Base-by-base conservation (phyloP, 1,140 invertebrate genomes). In the Anagrus nilaparvatae region DNA sequence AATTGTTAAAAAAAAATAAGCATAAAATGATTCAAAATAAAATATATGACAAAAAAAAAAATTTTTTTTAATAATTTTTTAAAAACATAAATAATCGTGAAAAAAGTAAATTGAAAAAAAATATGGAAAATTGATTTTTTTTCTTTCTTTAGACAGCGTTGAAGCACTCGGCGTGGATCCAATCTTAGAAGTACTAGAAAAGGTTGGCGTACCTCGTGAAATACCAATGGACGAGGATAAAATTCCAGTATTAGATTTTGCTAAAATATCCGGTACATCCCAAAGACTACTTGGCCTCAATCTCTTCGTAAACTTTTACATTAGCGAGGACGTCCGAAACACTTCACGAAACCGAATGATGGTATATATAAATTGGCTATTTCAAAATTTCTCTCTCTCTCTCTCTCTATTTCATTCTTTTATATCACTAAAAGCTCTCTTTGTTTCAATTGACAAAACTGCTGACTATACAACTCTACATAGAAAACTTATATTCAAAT, bases 261-360 rank as follows among this genome's bases (percentile, higher is more conserved):
- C 74, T 29, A 56, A 52, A 30, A 55, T 71, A 4, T 58, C 72
- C 1, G 77, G 75, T 0, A 54, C 49, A 3, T 65, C 63, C 13
- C 65, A 75, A n/a, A 55, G 77, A 31, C 46, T 61, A 24, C 53
- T 79, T 13, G 77, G 76, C 1, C 62, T 78, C 24, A 74, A 71
- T 50, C 63, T 77, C n/a, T 58, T 81, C 8, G 47, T 79, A 9
- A 76, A 76, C 48, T 71, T 79, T 45, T 77, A 76, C 52, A 73
- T 81, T 4, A 72, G 71, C 38, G 77, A 79, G 53, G 77, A 81
- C 45, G 68, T 79, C 9, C 65, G 75, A 48, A 74, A 81, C 48
- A 79, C 76, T 9, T 73, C 75, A 43, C 60, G 64, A 38, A 78
- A 79, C 45, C 60, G 75, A 18, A 76, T 79, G 53, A 76, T 77